Percentiles rank a stretch among this genome's conserved stretches.
Conservation (phyloP, 2,888 invertebrate genomes). For the Pristionchus mayeri region DNA sequence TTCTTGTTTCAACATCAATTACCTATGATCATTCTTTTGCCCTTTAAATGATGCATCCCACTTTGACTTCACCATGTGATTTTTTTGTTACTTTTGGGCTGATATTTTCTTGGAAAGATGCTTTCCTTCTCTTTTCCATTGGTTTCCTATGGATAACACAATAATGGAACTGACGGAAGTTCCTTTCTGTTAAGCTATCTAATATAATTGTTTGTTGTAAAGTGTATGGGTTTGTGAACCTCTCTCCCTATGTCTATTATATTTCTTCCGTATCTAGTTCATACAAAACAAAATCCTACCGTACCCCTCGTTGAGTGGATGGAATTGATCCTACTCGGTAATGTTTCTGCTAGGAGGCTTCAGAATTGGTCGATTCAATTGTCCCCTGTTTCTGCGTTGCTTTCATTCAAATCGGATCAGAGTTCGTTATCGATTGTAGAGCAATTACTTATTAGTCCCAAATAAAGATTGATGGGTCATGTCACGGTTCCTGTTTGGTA, state of each 20-base stretch:
- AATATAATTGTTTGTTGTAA: neutral
- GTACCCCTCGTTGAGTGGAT: slow-evolving; percentile 14
- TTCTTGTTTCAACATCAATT: neutral
- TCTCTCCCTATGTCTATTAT: neutral
- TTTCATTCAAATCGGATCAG: neutral
- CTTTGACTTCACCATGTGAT: neutral
- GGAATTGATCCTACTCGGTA: neutral
- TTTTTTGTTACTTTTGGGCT: slow-evolving; percentile 17
- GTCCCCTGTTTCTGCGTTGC: slow-evolving; percentile 8
- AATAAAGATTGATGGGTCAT: slow-evolving; percentile 6
- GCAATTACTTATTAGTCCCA: neutral
- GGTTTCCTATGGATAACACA: slow-evolving; percentile 31
- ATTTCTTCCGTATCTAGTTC: slow-evolving; percentile 26
- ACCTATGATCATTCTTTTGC: neutral
- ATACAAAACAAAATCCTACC: neutral
- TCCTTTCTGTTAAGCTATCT: neutral
- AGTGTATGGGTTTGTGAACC: slow-evolving; percentile 41
- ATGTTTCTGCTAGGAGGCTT: neutral
- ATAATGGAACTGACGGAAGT: neutral
- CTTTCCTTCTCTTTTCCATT: neutral
- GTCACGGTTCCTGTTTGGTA: neutral
- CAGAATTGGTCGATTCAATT: neutral
- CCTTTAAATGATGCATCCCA: neutral
- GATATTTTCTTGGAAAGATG: neutral
- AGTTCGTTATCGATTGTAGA: slow-evolving; percentile 20